A percentile compares a stretch with the other conserved stretches of the same genome.
phyloP scores from a whole-genome alignment of 2,888 invertebrate species.

The Dryadula phaetusa region DNA sequence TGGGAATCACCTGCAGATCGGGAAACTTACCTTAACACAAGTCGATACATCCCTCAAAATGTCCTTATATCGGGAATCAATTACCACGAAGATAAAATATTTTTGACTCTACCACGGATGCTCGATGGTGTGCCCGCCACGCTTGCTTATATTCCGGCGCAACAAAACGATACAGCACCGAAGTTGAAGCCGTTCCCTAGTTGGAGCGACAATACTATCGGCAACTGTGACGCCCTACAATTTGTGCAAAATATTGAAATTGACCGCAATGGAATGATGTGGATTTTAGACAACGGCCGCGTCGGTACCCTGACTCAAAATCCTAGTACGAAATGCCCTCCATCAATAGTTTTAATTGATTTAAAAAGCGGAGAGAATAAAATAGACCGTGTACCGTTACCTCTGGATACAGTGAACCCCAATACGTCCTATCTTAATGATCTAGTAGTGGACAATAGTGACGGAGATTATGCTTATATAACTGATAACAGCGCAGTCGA shows the following conservation, averaged over 20 bases:
- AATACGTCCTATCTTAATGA: conserved; percentile 88
- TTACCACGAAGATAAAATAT: conserved; percentile 87
- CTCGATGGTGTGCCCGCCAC: conserved; percentile 89
- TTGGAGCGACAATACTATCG: conserved; percentile 87
- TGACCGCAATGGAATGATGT: conserved; percentile 88
- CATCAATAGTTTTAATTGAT: conserved; percentile 88
- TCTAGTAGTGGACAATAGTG: conserved; percentile 88
- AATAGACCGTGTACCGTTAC: conserved; percentile 85
- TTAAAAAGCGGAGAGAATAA: conserved; percentile 84
- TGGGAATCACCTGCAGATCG: conserved; percentile 86
- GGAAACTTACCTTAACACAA: conserved; percentile 80
- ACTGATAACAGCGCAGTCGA: conserved; percentile 88
- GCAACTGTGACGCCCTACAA: conserved; percentile 88
- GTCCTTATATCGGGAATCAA: conserved; percentile 88
- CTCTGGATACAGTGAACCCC: conserved; percentile 83
- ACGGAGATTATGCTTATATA: conserved; percentile 89
- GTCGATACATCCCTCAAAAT: conserved; percentile 87
- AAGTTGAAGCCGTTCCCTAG: conserved; percentile 87
- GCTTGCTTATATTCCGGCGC: conserved; percentile 83
- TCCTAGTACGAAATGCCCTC: conserved; percentile 85
- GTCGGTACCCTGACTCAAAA: conserved; percentile 84
- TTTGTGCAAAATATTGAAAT: conserved; percentile 91
- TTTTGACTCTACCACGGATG: conserved; percentile 88
- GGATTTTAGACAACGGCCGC: conserved; percentile 88
- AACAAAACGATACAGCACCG: conserved; percentile 81